phyloP scores from a whole-genome alignment of 1,140 invertebrate species.

The Caenorhabditis latens region DNA sequence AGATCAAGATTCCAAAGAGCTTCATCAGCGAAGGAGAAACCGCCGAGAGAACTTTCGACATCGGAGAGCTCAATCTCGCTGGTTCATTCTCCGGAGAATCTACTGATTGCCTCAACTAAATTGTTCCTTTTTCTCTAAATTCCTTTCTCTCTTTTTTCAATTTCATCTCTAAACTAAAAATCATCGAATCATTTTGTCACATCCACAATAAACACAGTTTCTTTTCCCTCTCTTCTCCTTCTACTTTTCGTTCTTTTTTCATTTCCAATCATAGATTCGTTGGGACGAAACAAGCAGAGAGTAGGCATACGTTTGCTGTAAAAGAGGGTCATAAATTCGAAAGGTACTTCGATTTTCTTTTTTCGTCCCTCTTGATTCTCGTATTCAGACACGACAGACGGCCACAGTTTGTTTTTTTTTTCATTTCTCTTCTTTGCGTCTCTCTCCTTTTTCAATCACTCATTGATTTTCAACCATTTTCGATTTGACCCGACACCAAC shows the following conservation, averaged over 20 bases:
- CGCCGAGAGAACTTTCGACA: slow-evolving; percentile 70
- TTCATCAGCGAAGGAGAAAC: slow-evolving; percentile 69
- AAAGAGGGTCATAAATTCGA: slow-evolving; percentile 21
- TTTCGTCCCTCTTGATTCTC: slow-evolving; percentile 13
- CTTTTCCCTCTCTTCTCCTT: not conserved
- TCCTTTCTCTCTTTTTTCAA: not conserved
- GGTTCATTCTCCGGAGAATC: slow-evolving; percentile 71
- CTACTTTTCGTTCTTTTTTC: not conserved
- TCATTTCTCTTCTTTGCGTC: slow-evolving; percentile 34
- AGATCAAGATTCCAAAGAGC: slow-evolving; percentile 72
- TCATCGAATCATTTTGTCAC: slow-evolving; percentile 38
- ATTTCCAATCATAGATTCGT: not conserved
- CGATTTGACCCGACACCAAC: not conserved
- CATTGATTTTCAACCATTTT: slow-evolving; percentile 41
- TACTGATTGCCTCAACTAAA: slow-evolving; percentile 73
- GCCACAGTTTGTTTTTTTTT: slow-evolving; percentile 36
- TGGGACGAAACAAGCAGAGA: not conserved
- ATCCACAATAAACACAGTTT: slow-evolving; percentile 26
- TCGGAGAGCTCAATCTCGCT: slow-evolving; percentile 71
- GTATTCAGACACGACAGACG: not conserved
- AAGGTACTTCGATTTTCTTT: not conserved
- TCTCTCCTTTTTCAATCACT: slow-evolving; percentile 28
- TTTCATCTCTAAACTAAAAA: not conserved
- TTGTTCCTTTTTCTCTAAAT: not conserved
- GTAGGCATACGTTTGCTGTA: not conserved